A percentile compares a stretch with the other conserved stretches of the same genome.
Conservation (phyloP, 2,888 invertebrate genomes). For the Esperia sulphurella region DNA sequence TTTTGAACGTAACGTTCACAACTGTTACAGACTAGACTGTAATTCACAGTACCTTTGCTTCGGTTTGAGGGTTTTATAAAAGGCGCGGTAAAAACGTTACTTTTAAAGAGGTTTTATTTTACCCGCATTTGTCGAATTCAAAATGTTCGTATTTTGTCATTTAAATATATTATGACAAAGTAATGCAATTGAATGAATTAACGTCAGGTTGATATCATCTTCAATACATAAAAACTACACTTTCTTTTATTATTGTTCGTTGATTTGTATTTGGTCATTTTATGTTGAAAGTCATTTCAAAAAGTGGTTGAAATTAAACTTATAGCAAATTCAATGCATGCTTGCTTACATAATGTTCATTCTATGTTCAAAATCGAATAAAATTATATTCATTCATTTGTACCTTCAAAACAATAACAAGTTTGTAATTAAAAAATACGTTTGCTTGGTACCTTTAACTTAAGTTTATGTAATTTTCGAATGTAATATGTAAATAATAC, state of each 20-base stretch:
- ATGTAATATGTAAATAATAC: conserved; percentile 38
- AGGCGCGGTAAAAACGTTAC: neutral
- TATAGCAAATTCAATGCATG: too few relatives aligned
- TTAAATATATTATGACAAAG: neutral
- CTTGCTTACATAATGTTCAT: too few relatives aligned
- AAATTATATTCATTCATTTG: too few relatives aligned
- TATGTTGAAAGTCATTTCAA: too few relatives aligned
- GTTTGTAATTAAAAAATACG: too few relatives aligned
- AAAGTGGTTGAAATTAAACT: too few relatives aligned
- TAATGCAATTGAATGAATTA: too few relatives aligned
- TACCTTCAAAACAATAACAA: too few relatives aligned
- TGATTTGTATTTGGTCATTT: neutral
- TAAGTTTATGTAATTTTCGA: conserved; percentile 12
- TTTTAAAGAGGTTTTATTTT: neutral
- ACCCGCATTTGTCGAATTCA: neutral
- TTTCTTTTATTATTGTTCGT: neutral
- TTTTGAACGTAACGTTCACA: conserved; percentile 10
- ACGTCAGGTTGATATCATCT: too few relatives aligned
- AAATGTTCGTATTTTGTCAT: neutral
- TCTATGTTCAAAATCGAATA: too few relatives aligned
- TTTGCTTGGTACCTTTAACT: too few relatives aligned
- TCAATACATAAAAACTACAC: too few relatives aligned
- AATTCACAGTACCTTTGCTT: neutral
- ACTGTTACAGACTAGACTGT: neutral
- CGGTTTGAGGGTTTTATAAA: neutral